Conservation (phyloP, 2,888 invertebrate genomes). For the Pandemis corylana region DNA sequence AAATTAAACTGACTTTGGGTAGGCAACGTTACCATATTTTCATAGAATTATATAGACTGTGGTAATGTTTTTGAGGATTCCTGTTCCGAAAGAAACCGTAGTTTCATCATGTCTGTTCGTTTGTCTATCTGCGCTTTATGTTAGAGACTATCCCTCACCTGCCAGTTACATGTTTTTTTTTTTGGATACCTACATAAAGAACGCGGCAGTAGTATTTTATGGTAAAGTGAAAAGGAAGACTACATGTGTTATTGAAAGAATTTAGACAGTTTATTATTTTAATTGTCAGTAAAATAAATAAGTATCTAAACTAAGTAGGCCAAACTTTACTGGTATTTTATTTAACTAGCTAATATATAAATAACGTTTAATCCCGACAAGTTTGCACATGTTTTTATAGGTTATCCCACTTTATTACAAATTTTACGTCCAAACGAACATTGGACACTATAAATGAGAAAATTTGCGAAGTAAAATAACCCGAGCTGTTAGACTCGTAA, state of each 20-base stretch:
- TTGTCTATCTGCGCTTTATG: too few species aligned
- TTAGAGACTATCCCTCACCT: too few species aligned
- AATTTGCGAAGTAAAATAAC: constrained; percentile 27
- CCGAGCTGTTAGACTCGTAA: constrained; percentile 21
- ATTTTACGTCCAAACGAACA: background rate
- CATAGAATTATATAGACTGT: background rate
- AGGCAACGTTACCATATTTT: background rate
- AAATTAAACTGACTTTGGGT: constrained; percentile 22
- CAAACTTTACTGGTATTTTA: too few species aligned
- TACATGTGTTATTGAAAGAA: too few species aligned
- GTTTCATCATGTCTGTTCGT: too few species aligned
- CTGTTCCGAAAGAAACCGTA: too few species aligned
- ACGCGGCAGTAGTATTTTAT: too few species aligned
- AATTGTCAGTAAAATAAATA: background rate
- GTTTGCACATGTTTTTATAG: background rate
- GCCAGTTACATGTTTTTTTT: too few species aligned
- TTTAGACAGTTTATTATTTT: too few species aligned
- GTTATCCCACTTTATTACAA: constrained; percentile 2
- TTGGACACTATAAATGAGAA: constrained; percentile 24
- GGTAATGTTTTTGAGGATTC: background rate
- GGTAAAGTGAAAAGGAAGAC: too few species aligned
- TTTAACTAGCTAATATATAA: background rate
- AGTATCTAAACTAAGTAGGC: too few species aligned
- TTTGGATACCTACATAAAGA: too few species aligned
- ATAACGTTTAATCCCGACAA: background rate